phyloP scores from a whole-genome alignment of 2,888 invertebrate species.

The Caenorhabditis auriculariae region DNA sequence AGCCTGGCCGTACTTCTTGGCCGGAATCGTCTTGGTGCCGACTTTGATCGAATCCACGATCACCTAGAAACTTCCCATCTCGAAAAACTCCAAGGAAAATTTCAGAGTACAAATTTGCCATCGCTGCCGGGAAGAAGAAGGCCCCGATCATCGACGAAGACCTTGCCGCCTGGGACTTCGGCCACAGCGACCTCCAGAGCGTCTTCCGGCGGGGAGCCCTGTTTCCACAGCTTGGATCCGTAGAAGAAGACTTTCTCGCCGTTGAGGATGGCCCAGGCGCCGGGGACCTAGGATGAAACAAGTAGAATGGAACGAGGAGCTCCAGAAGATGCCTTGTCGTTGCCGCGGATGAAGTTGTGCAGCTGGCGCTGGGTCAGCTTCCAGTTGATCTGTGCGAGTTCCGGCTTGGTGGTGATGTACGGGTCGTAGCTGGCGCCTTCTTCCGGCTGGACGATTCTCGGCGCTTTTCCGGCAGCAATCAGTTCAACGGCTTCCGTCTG shows the following conservation, averaged over 20 bases:
- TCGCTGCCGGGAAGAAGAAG: conserved; percentile 81
- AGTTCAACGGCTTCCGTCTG: conserved; percentile 79
- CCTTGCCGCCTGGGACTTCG: conserved; percentile 35
- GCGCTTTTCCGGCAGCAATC: conserved; percentile 80
- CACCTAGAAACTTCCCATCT: conserved; percentile 69
- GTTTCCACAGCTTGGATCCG: conserved; percentile 77
- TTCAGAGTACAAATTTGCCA: conserved; percentile 72
- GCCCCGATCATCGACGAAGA: conserved; percentile 68
- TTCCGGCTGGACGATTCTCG: conserved; percentile 77
- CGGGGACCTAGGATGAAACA: conserved; percentile 73
- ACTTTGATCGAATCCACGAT: conserved; percentile 79
- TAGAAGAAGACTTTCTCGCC: conserved; percentile 75
- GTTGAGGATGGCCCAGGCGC: conserved; percentile 76
- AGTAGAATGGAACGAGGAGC: neutral
- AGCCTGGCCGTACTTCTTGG: conserved; percentile 74
- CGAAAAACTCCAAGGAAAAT: neutral
- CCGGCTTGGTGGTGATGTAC: conserved; percentile 66
- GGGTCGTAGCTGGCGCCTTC: conserved; percentile 91
- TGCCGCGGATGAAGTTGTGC: conserved; percentile 88
- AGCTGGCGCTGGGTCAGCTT: conserved; percentile 68
- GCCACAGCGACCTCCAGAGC: conserved; percentile 65
- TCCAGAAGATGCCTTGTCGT: conserved; percentile 75
- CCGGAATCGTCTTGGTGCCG: conserved; percentile 75
- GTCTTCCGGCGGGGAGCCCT: conserved; percentile 67
- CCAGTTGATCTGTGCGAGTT: conserved; percentile 73